Conservation (phyloP, 2,797 vertebrate genomes). For the Podarcis lilfordi region DNA sequence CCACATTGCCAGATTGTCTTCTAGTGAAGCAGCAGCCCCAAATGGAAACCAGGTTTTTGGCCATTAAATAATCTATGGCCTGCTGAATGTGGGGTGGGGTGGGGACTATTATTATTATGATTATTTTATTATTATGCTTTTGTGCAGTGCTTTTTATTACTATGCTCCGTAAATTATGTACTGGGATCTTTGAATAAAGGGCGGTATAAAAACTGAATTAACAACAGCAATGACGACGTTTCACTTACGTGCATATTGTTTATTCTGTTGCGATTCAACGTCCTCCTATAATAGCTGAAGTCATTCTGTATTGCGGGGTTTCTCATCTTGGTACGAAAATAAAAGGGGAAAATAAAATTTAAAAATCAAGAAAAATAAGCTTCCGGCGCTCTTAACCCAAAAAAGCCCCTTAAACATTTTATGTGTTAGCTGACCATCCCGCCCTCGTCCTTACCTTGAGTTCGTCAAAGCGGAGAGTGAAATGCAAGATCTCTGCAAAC, state of each 20-base stretch:
- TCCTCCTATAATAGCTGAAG: slow-evolving; percentile 97
- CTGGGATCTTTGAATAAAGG: too few species aligned
- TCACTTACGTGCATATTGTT: slow-evolving; percentile 97
- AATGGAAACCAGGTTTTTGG: background rate
- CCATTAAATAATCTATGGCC: too few species aligned
- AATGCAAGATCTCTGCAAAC: slow-evolving; percentile 98
- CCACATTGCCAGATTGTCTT: background rate
- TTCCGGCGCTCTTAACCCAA: background rate
- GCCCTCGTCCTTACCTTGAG: slow-evolving; percentile 87
- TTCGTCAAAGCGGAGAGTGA: slow-evolving; percentile 97
- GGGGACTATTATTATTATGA: too few species aligned
- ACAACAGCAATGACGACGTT: background rate
- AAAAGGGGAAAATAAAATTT: slow-evolving; percentile 33
- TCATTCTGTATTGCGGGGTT: slow-evolving; percentile 98
- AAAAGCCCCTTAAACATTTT: background rate
- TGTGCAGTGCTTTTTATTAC: too few species aligned
- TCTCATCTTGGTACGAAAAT: slow-evolving; percentile 86
- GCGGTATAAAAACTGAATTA: too few species aligned
- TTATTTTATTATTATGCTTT: too few species aligned
- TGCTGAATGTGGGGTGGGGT: too few species aligned
- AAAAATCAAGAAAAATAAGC: background rate
- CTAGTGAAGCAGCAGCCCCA: slow-evolving; percentile 16
- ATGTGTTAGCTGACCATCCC: slow-evolving; percentile 10
- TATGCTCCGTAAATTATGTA: too few species aligned
- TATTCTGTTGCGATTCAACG: slow-evolving; percentile 95